A percentile compares a stretch with the other conserved stretches of the same genome.
Evolutionary conservation across 2,797 vertebrate genomes (phyloP).

Genomic region (Notolepis coatsorum): DNA sequence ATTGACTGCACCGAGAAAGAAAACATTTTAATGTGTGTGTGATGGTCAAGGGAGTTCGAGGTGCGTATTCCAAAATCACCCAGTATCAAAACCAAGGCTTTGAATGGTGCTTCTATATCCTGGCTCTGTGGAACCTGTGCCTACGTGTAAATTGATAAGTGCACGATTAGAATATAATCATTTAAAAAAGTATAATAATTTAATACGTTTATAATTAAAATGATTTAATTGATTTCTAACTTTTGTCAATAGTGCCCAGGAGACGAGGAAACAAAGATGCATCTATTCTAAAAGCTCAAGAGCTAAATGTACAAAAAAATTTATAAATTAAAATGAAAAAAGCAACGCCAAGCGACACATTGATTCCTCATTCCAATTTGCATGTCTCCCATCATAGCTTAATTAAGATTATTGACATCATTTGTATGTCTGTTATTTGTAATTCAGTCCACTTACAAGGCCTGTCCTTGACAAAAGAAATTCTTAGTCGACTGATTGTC

Average conservation of each 20-base stretch:
- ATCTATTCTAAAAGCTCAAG: constrained; percentile 1
- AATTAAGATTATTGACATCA: constrained; percentile 25
- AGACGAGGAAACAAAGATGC: no score
- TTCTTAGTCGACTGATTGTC: not conserved
- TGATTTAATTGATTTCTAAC: no score
- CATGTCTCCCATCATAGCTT: constrained; percentile 14
- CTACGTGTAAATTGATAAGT: constrained; percentile 58
- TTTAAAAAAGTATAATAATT: constrained; percentile 48
- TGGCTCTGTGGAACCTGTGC: constrained; percentile 21
- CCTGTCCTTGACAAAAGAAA: not conserved
- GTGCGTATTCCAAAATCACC: constrained; percentile 67
- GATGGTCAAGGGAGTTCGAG: constrained; percentile 66
- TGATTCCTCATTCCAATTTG: constrained; percentile 17
- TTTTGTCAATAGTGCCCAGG: no score
- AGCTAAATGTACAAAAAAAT: not conserved
- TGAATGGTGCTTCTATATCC: constrained; percentile 62
- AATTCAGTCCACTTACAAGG: not conserved
- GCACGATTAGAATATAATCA: constrained; percentile 56
- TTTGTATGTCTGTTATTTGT: constrained; percentile 22
- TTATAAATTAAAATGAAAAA: not conserved
- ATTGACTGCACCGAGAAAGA: constrained; percentile 81
- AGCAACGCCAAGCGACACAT: not conserved
- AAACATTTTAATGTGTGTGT: constrained; percentile 73
- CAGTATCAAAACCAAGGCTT: constrained; percentile 51
- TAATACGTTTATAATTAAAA: no score